Evolutionary conservation across 2,113 vertebrate species (phyloP).

Genomic region (western clawed frog (Xenopus tropicalis)): DNA sequence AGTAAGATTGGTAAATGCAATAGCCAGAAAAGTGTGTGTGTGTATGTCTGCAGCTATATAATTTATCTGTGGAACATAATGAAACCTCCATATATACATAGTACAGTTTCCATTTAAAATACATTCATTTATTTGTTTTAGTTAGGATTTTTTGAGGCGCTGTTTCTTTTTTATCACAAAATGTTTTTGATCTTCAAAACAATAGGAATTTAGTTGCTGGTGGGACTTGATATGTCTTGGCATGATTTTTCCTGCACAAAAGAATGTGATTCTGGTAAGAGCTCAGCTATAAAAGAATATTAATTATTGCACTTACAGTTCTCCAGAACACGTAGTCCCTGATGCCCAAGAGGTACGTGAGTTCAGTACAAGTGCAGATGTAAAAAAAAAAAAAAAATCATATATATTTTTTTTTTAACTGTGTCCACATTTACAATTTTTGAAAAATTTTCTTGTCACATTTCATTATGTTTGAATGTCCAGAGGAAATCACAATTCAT

Average conservation of each 20-base stretch:
- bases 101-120: too few relatives aligned
- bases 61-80: too few relatives aligned
- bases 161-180: too few relatives aligned
- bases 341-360: background rate
- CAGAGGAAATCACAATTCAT: background rate
- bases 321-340: background rate
- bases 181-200: background rate
- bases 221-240: background rate
- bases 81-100: too few relatives aligned
- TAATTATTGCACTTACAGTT: background rate
- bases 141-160: too few relatives aligned
- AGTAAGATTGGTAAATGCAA: too few relatives aligned
- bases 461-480: slow-evolving; percentile 9
- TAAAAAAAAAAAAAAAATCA: slow-evolving; percentile 1
- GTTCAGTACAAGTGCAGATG: slow-evolving; percentile 13
- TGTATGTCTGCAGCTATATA: too few relatives aligned
- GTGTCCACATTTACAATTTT: background rate
- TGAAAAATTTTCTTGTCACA: background rate
- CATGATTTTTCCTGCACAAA: background rate
- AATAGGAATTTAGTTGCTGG: background rate
- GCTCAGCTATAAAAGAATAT: background rate
- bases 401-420: slow-evolving; percentile 16
- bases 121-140: too few relatives aligned
- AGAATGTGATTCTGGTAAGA: background rate
- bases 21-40: too few relatives aligned